A percentile compares a stretch with the other conserved stretches of the same genome.
Conservation (phyloP, 2,113 vertebrate genomes). For the Barnardius zonarius region DNA sequence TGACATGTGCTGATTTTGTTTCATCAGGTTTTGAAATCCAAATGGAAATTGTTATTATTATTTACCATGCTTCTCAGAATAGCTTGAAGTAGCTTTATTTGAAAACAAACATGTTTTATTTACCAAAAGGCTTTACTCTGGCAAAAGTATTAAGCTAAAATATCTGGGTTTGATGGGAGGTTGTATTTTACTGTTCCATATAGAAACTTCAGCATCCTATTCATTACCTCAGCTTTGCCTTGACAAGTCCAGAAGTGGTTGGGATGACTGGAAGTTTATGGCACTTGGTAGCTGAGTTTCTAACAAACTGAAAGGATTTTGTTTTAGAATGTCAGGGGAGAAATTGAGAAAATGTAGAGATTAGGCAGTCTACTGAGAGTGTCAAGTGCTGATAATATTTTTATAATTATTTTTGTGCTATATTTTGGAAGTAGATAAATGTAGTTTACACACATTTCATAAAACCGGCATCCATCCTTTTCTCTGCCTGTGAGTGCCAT, state of each 20-base stretch:
- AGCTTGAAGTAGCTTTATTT: conserved; percentile 26
- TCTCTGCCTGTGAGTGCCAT: not conserved
- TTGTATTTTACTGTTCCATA: not conserved
- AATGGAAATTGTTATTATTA: not conserved
- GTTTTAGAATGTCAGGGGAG: conserved; percentile 7
- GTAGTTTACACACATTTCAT: not conserved
- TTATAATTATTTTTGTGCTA: not conserved
- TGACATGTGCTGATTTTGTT: conserved; percentile 43
- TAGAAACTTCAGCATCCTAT: not conserved
- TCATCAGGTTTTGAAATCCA: conserved; percentile 39
- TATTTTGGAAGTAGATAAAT: not conserved
- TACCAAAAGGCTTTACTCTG: conserved; percentile 30
- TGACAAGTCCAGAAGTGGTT: not conserved
- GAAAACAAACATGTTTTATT: conserved; percentile 35
- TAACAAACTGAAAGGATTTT: conserved; percentile 39
- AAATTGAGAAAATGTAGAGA: conserved; percentile 20
- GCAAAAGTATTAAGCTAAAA: conserved; percentile 26
- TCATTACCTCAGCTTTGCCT: not conserved
- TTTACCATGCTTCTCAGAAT: not conserved
- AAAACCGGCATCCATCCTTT: not conserved
- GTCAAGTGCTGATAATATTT: not conserved
- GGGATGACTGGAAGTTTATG: conserved; percentile 19
- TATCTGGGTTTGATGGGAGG: conserved; percentile 21
- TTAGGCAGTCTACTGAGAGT: not conserved
- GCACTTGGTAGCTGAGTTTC: not conserved